These are phyloP conservation scores for Molanna angustata DNA, from an alignment of 2,888 invertebrate genomes.

Conservation along the genomic window DNA sequence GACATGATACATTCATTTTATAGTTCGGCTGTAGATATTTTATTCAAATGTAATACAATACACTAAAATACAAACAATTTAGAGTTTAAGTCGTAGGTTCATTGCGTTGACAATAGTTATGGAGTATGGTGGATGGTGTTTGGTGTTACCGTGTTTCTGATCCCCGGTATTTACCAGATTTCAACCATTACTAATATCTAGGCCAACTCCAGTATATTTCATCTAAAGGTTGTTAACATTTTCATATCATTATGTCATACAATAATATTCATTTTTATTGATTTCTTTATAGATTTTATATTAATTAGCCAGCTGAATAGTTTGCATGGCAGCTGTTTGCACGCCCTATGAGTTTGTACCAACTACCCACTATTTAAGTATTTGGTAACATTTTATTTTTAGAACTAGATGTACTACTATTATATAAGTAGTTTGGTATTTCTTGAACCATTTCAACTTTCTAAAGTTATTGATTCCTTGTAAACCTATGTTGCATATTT, in stretches of 20 bases:
- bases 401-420: background rate
- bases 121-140: constrained; percentile 28
- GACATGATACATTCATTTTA: constrained; percentile 42
- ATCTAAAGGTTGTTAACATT: constrained; percentile 30
- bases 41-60: constrained; percentile 25
- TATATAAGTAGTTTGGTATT: background rate
- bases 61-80: constrained; percentile 31
- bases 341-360: constrained; percentile 27
- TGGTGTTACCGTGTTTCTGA: constrained; percentile 19
- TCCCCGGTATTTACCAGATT: constrained; percentile 15
- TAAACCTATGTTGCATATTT: background rate
- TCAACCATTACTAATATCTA: constrained; percentile 30
- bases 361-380: constrained; percentile 24
- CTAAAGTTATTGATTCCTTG: background rate
- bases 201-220: constrained; percentile 29
- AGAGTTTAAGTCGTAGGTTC: constrained; percentile 33
- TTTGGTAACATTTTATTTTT: constrained; percentile 14
- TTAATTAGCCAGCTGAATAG: constrained; percentile 29
- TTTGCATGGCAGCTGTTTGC: constrained; percentile 32
- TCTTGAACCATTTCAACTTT: background rate
- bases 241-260: constrained; percentile 27
- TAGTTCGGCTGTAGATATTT: constrained; percentile 32
- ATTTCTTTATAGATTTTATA: constrained; percentile 15
- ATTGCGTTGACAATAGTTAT: constrained; percentile 32
- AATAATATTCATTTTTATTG: constrained; percentile 10